Evolutionary conservation across 2,888 invertebrate genomes (phyloP).

Genomic region (Mimachlamys varia): DNA sequence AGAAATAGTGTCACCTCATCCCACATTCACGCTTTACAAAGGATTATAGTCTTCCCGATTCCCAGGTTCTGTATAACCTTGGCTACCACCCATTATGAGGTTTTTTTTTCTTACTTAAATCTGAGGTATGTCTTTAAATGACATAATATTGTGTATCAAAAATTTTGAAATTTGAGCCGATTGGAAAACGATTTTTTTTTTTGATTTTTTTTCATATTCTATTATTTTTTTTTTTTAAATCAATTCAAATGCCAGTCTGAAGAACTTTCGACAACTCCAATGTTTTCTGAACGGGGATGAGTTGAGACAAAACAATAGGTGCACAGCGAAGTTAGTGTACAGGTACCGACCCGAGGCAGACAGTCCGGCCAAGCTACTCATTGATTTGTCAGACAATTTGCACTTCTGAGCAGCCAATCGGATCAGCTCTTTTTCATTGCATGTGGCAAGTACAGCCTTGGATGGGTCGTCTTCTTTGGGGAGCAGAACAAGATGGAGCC

Average conservation of each 20-base stretch:
- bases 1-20: neutral
- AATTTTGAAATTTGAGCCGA: neutral
- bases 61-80: neutral
- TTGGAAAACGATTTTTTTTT: neutral
- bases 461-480: constrained; percentile 75
- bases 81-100: neutral
- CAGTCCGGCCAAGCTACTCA: constrained; percentile 37
- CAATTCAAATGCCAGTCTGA: neutral
- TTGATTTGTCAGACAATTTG: constrained; percentile 37
- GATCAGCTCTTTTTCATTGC: constrained; percentile 75
- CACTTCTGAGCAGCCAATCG: constrained; percentile 71
- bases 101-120: neutral
- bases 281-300: neutral
- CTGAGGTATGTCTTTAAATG: neutral
- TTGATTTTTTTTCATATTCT: neutral
- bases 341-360: constrained; percentile 16
- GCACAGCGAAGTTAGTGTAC: constrained; percentile 31
- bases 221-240: neutral
- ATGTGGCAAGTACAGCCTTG: constrained; percentile 74
- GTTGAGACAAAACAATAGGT: neutral
- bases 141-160: neutral
- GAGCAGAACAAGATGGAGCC: constrained; percentile 75
- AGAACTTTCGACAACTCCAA: neutral
- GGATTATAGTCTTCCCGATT: neutral
- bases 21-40: neutral